phyloP scores from a whole-genome alignment of 2,113 vertebrate genomes.

The Typhlomys cinereus region DNA sequence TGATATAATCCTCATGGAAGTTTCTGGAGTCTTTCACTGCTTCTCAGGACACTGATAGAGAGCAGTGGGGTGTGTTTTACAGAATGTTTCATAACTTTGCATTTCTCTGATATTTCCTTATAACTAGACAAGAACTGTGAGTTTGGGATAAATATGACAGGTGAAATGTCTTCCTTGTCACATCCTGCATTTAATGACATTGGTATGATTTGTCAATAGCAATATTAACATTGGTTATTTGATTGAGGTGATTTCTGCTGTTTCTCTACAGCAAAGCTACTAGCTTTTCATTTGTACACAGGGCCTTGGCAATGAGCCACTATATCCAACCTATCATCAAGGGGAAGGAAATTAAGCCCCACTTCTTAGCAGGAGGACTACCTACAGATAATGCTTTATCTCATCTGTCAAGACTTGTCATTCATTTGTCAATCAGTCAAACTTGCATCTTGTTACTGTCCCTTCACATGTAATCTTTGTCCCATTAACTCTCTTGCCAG shows the following conservation, averaged over 20 bases:
- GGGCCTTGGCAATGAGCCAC: neutral
- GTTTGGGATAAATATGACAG: neutral
- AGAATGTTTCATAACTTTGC: neutral
- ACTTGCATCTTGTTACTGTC: neutral
- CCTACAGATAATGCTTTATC: neutral
- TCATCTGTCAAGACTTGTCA: conserved; percentile 1
- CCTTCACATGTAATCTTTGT: neutral
- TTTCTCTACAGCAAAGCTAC: neutral
- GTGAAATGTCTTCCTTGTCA: neutral
- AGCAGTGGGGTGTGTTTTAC: neutral
- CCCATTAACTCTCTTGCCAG: neutral
- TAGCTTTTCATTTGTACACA: neutral
- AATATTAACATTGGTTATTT: neutral
- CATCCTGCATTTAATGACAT: neutral
- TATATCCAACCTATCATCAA: neutral
- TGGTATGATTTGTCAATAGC: neutral
- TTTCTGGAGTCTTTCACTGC: neutral
- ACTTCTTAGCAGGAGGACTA: neutral
- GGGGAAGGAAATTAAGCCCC: neutral
- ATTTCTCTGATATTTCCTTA: conserved; percentile 2
- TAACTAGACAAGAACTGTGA: neutral
- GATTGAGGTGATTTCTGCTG: neutral
- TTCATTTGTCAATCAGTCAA: neutral
- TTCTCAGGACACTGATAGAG: neutral
- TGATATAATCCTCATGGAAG: neutral